Percentiles rank a stretch among this genome's conserved stretches.
Evolutionary conservation across 2,113 vertebrate species (phyloP).

Genomic region (Drymodes brunneopygia): DNA sequence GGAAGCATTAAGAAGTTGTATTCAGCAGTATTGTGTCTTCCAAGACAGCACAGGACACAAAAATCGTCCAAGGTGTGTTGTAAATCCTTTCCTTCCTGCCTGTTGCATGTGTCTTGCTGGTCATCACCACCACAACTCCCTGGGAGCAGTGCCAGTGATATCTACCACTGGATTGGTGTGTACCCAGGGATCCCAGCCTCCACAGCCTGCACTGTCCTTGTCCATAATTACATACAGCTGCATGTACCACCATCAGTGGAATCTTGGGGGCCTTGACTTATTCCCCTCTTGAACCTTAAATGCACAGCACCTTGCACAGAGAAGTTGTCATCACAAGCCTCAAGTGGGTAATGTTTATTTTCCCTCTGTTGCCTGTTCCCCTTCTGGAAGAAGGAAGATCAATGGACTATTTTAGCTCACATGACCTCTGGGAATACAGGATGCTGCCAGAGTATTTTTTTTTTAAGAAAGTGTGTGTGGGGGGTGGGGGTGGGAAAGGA

Average conservation of each 20-base stretch:
- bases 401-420: conserved; percentile 60
- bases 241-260: neutral
- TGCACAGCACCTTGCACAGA: neutral
- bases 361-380: neutral
- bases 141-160: neutral
- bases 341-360: conserved; percentile 7
- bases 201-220: neutral
- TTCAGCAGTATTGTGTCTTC: neutral
- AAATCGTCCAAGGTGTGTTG: neutral
- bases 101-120: accelerated
- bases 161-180: accelerated
- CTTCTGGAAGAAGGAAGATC: conserved; percentile 48
- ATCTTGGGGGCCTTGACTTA: neutral
- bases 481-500: neutral
- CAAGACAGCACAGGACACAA: neutral
- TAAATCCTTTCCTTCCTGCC: neutral
- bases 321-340: neutral
- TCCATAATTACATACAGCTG: neutral
- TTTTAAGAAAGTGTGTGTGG: neutral
- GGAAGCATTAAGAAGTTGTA: neutral
- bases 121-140: too few relatives aligned
- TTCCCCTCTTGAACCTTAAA: neutral
- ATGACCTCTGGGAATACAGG: conserved; percentile 49
- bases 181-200: neutral
- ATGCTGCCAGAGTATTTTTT: neutral